These are phyloP conservation scores for Podarcis muralis DNA, from an alignment of 2,113 vertebrate species.

Conservation along the genomic window DNA sequence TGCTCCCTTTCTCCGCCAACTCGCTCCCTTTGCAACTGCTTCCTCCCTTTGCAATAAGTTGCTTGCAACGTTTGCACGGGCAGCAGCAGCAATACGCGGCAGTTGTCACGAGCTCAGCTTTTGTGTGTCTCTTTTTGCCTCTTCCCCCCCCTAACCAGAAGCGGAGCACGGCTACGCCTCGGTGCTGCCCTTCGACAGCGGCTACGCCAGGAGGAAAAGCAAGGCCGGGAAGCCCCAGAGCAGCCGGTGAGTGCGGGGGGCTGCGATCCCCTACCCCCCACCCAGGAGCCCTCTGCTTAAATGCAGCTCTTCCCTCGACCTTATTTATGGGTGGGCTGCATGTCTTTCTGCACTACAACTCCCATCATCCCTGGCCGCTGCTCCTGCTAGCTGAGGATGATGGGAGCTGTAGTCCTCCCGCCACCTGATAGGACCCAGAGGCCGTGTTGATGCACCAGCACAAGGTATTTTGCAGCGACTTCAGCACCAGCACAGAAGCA, in stretches of 20 bases:
- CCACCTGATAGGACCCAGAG: too few species aligned
- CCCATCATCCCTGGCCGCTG: too few species aligned
- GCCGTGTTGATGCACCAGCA: constrained; percentile 44
- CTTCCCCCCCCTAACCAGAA: constrained; percentile 74
- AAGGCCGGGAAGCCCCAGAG: constrained; percentile 92
- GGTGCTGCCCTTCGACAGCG: constrained; percentile 92
- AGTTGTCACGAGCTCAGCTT: too few species aligned
- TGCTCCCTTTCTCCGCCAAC: constrained; percentile 57
- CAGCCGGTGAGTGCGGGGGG: constrained; percentile 87
- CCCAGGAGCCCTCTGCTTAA: constrained; percentile 11
- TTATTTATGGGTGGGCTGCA: neutral
- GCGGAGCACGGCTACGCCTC: constrained; percentile 98
- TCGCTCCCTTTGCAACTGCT: too few species aligned
- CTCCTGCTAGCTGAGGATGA: too few species aligned
- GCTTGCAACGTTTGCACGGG: too few species aligned
- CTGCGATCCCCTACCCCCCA: constrained; percentile 48
- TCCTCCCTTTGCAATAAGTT: too few species aligned
- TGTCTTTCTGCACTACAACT: too few species aligned
- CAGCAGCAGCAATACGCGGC: too few species aligned
- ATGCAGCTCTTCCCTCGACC: constrained; percentile 61
- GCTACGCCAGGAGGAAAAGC: constrained; percentile 93
- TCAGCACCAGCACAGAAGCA: constrained; percentile 36
- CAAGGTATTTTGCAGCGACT: constrained; percentile 38
- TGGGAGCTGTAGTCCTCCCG: too few species aligned
- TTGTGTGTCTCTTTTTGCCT: too few species aligned